These are phyloP conservation scores for Spea multiplicata DNA, from an alignment of 2,113 vertebrate species.

Conservation along the genomic window DNA sequence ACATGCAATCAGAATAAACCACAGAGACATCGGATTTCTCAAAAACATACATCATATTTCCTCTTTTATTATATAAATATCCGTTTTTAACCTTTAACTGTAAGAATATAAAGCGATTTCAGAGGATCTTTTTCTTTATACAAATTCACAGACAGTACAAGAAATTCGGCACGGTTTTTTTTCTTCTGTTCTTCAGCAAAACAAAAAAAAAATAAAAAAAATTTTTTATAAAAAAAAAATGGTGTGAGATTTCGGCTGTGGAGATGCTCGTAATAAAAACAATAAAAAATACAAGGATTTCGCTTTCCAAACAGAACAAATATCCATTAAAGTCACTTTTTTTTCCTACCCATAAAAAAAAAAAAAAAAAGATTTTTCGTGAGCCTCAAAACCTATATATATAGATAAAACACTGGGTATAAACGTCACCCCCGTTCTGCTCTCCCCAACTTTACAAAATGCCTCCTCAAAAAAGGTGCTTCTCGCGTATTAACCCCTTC, in stretches of 20 bases:
- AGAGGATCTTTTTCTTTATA: conserved; percentile 96
- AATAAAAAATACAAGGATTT: conserved; percentile 51
- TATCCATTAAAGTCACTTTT: conserved; percentile 35
- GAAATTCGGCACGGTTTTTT: conserved; percentile 73
- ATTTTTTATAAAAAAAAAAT: too few relatives aligned
- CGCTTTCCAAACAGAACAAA: conserved; percentile 44
- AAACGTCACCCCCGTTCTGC: conserved; percentile 61
- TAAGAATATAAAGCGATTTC: conserved; percentile 99
- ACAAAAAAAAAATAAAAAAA: too few relatives aligned
- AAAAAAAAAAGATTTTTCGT: conserved; percentile 56
- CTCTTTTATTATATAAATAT: conserved; percentile 99
- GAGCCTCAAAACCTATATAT: conserved; percentile 57
- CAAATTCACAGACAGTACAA: conserved; percentile 99
- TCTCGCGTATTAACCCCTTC: conserved; percentile 46
- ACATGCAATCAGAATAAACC: conserved; percentile 43
- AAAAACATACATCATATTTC: conserved; percentile 87
- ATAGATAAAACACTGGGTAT: conserved; percentile 53
- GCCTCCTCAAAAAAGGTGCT: conserved; percentile 50
- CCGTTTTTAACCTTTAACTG: conserved; percentile 97
- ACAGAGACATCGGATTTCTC: conserved; percentile 68
- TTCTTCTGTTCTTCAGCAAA: too few relatives aligned
- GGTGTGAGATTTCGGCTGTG: conserved; percentile 68
- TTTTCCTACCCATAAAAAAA: conserved; percentile 56
- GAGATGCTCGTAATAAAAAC: conserved; percentile 58
- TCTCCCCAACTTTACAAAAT: conserved; percentile 57